Conservation (phyloP, 2,888 invertebrate species). For the Thelaira solivaga region DNA sequence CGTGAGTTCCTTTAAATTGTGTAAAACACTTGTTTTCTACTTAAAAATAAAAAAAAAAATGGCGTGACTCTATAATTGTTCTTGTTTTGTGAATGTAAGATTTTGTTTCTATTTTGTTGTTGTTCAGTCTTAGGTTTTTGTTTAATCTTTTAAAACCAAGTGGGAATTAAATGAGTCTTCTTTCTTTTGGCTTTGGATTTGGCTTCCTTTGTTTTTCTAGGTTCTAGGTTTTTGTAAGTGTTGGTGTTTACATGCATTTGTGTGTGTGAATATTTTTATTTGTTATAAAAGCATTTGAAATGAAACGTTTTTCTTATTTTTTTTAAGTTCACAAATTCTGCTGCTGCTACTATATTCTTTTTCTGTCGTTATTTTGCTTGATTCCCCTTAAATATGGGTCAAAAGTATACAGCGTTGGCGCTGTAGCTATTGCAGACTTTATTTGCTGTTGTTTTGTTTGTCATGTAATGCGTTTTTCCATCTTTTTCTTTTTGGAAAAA, state of each 20-base stretch:
- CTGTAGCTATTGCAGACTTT: conserved; percentile 2
- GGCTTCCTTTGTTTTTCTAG: too few species aligned
- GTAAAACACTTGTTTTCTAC: neutral
- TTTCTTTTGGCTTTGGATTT: neutral
- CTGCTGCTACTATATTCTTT: too few species aligned
- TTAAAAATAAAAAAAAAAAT: too few species aligned
- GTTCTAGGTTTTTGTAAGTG: too few species aligned
- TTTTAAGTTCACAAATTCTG: too few species aligned
- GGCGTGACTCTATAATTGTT: neutral
- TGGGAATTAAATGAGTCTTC: neutral
- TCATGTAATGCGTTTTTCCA: conserved; percentile 39
- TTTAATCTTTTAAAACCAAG: conserved; percentile 17
- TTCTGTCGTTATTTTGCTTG: neutral
- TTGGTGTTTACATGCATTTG: too few species aligned
- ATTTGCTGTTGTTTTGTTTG: too few species aligned
- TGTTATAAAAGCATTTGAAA: conserved; percentile 8
- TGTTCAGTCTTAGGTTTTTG: neutral
- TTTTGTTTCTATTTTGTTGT: neutral
- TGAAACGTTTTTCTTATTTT: neutral
- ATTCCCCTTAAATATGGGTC: conserved; percentile 38
- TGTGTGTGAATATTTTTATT: too few species aligned
- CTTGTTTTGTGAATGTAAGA: neutral
- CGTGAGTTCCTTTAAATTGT: neutral
- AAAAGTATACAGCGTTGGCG: conserved; percentile 24
- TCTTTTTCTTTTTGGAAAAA: conserved; percentile 20